A percentile compares a stretch with the other conserved stretches of the same genome.
Conservation (phyloP, 2,888 invertebrate species). For the Dasysyrphus albostriatus region DNA sequence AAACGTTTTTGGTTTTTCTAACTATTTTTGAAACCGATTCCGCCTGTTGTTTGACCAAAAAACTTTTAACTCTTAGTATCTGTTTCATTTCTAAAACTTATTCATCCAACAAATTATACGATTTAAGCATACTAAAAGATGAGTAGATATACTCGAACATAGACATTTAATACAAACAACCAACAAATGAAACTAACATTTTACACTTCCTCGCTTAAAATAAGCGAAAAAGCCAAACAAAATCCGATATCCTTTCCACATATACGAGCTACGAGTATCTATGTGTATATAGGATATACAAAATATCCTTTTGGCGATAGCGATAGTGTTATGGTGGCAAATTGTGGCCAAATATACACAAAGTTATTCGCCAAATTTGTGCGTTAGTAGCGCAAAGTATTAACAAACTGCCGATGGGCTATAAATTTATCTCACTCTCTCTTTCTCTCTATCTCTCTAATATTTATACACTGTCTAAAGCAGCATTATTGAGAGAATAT, state of each 20-base stretch:
- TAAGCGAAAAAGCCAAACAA: constrained; percentile 25
- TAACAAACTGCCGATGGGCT: constrained; percentile 70
- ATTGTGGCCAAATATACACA: constrained; percentile 54
- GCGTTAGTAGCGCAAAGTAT: constrained; percentile 57
- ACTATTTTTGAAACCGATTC: background rate
- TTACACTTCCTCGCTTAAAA: constrained; percentile 27
- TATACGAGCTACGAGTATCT: background rate
- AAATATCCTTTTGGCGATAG: constrained; percentile 4
- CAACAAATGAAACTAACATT: constrained; percentile 59
- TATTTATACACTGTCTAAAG: constrained; percentile 60
- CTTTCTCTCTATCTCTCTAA: constrained; percentile 30
- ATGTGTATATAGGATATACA: background rate
- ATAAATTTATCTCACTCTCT: constrained; percentile 48
- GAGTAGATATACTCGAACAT: background rate
- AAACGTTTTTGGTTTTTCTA: background rate
- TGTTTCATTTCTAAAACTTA: constrained; percentile 16
- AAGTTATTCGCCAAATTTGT: constrained; percentile 42
- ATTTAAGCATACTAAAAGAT: constrained; percentile 14
- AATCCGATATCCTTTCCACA: background rate
- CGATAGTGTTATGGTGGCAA: constrained; percentile 35
- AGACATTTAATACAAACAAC: constrained; percentile 31
- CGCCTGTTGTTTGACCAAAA: constrained; percentile 9
- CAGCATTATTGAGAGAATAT: constrained; percentile 64
- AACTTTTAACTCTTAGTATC: constrained; percentile 13
- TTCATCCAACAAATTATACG: constrained; percentile 39